Conservation (phyloP, 2,797 vertebrate species). For the Passerculus sandwichensis region DNA sequence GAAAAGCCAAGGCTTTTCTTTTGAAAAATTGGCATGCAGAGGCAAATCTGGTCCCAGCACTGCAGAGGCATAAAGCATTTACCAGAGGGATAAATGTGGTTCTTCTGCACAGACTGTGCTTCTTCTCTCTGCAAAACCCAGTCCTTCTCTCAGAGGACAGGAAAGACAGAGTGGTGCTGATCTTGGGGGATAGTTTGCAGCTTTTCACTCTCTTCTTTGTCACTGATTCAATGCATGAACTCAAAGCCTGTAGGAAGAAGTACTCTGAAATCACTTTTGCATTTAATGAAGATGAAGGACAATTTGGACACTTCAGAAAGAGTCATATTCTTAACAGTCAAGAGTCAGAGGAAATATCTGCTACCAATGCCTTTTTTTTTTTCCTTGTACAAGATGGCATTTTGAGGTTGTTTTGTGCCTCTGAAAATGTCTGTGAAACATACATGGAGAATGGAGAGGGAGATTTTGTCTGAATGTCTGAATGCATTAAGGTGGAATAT, state of each 20-base stretch:
- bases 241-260: not conserved
- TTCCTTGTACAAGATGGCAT: not conserved
- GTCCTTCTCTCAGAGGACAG: not conserved
- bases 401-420: not conserved
- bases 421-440: not conserved
- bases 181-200: not conserved
- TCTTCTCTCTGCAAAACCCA: not conserved
- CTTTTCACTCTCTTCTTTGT: not conserved
- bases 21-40: constrained; percentile 28
- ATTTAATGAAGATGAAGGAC: not conserved
- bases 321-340: not conserved
- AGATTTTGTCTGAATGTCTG: no score
- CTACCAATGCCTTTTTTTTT: not conserved
- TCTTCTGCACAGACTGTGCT: not conserved
- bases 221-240: not conserved
- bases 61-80: constrained; percentile 11
- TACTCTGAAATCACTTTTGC: not conserved
- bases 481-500: no score
- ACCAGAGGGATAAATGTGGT: constrained; percentile 11
- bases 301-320: not conserved
- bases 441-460: not conserved
- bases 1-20: constrained; percentile 22
- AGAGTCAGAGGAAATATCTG: not conserved
- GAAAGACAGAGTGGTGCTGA: not conserved
- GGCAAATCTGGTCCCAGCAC: not conserved